phyloP scores from a whole-genome alignment of 2,888 invertebrate genomes.

The Ernsta delagoae region DNA sequence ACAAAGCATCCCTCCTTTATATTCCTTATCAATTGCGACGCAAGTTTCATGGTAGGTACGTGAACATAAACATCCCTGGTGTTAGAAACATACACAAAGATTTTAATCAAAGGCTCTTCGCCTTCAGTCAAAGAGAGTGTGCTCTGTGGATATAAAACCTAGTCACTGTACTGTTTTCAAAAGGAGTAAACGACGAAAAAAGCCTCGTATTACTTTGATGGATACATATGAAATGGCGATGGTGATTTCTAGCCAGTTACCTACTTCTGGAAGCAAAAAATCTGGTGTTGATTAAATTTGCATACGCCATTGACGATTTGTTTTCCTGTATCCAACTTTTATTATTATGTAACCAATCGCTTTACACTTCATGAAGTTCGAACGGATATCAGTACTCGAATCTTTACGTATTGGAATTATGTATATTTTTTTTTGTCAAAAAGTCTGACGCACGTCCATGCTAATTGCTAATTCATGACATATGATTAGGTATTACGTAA shows the following conservation, averaged over 20 bases:
- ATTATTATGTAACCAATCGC: conserved; percentile 29
- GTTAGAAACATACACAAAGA: conserved; percentile 11
- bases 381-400: conserved; percentile 5
- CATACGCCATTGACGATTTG: conserved; percentile 7
- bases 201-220: conserved; percentile 2
- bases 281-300: conserved; percentile 15
- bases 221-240: background rate
- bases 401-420: background rate
- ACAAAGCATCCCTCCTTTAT: too few species aligned
- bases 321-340: conserved; percentile 23
- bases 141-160: background rate
- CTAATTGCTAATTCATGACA: conserved; percentile 18
- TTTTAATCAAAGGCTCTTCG: conserved; percentile 20
- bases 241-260: conserved; percentile 4
- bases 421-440: conserved; percentile 24
- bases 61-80: background rate
- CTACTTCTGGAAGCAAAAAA: background rate
- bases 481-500: conserved; percentile 19
- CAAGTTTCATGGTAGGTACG: too few species aligned
- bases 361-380: conserved; percentile 26
- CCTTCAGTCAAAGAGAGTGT: conserved; percentile 7
- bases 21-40: too few species aligned
- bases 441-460: conserved; percentile 15
- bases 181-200: conserved; percentile 6
- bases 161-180: background rate